Conservation (phyloP, 92 coral and sea anemone genomes). For the Epizoanthus stellaris region DNA sequence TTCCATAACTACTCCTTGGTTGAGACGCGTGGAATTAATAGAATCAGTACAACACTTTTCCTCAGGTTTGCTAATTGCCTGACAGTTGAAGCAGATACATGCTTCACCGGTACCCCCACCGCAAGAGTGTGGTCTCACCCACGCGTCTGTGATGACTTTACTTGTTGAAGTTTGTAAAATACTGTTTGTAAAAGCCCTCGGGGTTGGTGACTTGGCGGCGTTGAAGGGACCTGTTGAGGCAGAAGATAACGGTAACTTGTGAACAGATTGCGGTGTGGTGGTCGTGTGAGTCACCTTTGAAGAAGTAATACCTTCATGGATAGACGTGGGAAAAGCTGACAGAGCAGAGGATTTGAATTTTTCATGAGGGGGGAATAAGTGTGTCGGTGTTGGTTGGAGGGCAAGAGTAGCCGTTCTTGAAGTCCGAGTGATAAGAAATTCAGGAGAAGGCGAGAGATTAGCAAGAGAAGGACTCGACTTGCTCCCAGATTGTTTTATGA, state of each 20-base stretch:
- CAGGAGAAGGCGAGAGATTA: constrained; percentile 37
- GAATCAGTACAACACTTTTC: constrained; percentile 69
- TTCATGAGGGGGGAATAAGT: constrained; percentile 29
- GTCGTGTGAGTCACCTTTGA: constrained; percentile 32
- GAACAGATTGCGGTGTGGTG: constrained; percentile 21
- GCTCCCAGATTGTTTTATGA: not conserved
- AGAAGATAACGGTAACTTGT: constrained; percentile 43
- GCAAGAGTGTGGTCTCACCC: constrained; percentile 23
- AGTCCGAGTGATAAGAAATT: constrained; percentile 34
- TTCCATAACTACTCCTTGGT: constrained; percentile 40
- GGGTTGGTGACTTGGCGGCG: constrained; percentile 20
- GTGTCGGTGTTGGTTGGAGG: constrained; percentile 34
- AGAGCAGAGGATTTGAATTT: constrained; percentile 34
- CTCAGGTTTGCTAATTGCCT: constrained; percentile 42
- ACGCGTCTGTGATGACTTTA: constrained; percentile 17
- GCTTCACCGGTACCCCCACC: constrained; percentile 36
- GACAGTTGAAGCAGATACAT: constrained; percentile 83
- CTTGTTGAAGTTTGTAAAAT: not conserved
- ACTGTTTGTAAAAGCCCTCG: constrained; percentile 30
- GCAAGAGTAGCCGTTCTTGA: constrained; percentile 28
- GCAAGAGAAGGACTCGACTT: constrained; percentile 24
- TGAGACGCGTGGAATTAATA: constrained; percentile 21
- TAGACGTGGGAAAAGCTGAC: constrained; percentile 28
- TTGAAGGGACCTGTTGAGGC: constrained; percentile 40
- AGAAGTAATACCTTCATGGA: constrained; percentile 39